Conservation (phyloP, 2,797 vertebrate genomes). For the Scleropages formosus region DNA sequence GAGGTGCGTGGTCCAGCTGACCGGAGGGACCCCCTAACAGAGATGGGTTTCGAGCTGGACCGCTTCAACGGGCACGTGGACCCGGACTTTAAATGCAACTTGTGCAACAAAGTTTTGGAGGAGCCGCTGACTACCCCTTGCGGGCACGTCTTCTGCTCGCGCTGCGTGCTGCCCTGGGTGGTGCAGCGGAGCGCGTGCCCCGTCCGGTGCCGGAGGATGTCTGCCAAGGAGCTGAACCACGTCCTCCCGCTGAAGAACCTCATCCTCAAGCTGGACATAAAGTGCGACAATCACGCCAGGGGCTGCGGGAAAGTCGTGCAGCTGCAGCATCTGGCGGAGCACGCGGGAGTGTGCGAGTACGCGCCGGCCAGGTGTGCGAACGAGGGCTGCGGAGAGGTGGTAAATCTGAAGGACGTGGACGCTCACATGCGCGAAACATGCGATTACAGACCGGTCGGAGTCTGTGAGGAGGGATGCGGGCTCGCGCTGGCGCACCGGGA, state of each 20-base stretch:
- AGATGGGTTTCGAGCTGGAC: slow-evolving; percentile 95
- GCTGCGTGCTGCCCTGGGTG: slow-evolving; percentile 93
- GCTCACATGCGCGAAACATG: slow-evolving; percentile 87
- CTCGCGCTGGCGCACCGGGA: slow-evolving; percentile 81
- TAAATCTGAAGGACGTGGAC: slow-evolving; percentile 83
- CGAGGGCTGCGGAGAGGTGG: slow-evolving; percentile 80
- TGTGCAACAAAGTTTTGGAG: slow-evolving; percentile 92
- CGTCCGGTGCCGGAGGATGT: slow-evolving; percentile 84
- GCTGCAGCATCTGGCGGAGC: slow-evolving; percentile 85
- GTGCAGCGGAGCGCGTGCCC: slow-evolving; percentile 92
- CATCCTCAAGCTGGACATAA: slow-evolving; percentile 93
- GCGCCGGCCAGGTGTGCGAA: slow-evolving; percentile 85
- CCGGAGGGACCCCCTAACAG: slow-evolving; percentile 51
- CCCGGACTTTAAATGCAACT: slow-evolving; percentile 89
- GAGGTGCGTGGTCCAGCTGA: slow-evolving; percentile 61
- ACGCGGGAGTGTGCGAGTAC: slow-evolving; percentile 86
- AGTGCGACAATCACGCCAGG: slow-evolving; percentile 82
- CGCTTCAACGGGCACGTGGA: slow-evolving; percentile 92
- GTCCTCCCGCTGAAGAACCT: slow-evolving; percentile 90
- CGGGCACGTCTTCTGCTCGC: slow-evolving; percentile 96
- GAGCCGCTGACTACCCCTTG: slow-evolving; percentile 93
- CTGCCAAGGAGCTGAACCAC: slow-evolving; percentile 91
- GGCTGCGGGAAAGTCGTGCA: slow-evolving; percentile 84
- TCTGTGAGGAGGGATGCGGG: slow-evolving; percentile 86
- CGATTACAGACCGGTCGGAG: slow-evolving; percentile 77